phyloP scores from a whole-genome alignment of 64 coral and sea anemone species.

The Montipora cactus region DNA sequence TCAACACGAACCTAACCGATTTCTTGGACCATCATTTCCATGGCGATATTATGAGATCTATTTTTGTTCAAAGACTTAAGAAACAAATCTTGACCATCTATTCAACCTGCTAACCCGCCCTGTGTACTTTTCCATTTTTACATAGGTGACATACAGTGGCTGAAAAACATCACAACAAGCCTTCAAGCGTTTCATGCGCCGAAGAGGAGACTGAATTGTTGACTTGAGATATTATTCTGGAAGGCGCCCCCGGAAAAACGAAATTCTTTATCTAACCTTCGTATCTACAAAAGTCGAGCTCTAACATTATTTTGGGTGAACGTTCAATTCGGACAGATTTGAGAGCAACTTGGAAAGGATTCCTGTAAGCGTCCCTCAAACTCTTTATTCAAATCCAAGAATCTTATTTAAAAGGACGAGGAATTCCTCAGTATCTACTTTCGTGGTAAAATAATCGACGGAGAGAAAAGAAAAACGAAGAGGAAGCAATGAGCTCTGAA shows the following conservation, averaged over 20 bases:
- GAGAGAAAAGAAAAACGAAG: neutral
- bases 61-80: too few relatives aligned
- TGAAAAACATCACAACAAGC: neutral
- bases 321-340: too few relatives aligned
- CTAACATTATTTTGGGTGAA: too few relatives aligned
- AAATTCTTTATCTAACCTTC: too few relatives aligned
- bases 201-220: neutral
- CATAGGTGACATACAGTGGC: neutral
- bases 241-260: too few relatives aligned
- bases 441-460: neutral
- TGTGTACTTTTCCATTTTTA: neutral
- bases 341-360: too few relatives aligned
- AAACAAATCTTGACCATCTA: neutral
- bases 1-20: neutral
- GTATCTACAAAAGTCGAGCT: too few relatives aligned
- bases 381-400: neutral
- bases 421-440: neutral
- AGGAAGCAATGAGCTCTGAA: neutral
- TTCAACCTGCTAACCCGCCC: neutral
- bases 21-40: too few relatives aligned
- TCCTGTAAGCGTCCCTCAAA: too few relatives aligned
- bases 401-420: neutral
- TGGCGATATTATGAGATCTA: too few relatives aligned
- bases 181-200: neutral
- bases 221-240: too few relatives aligned